These are phyloP conservation scores for Drosophila austrosaltans DNA, from an alignment of 2,888 invertebrate genomes.

Conservation along the genomic window DNA sequence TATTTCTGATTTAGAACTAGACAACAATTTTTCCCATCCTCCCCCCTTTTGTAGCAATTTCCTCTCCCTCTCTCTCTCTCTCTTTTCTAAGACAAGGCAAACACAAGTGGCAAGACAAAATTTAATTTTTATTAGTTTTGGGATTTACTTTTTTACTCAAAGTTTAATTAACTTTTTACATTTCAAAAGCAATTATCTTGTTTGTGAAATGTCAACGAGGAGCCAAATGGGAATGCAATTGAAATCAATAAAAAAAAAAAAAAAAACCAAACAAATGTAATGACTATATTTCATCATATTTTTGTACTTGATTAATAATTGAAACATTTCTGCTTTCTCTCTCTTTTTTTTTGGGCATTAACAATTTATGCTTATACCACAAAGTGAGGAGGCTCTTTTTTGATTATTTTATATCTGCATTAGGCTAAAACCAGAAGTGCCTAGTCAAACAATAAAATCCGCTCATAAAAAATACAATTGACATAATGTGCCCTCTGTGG, in stretches of 20 bases:
- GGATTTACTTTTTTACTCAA: conserved; percentile 40
- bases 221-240: conserved; percentile 29
- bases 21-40: too few species aligned
- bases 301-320: not conserved
- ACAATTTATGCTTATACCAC: not conserved
- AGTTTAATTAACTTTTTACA: conserved; percentile 60
- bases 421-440: conserved; percentile 9
- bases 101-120: conserved; percentile 3
- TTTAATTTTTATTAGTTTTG: conserved; percentile 61
- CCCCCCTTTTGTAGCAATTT: too few species aligned
- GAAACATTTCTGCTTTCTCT: not conserved
- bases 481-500: conserved; percentile 30
- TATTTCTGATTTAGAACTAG: not conserved
- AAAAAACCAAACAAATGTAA: too few species aligned
- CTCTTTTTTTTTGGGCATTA: not conserved
- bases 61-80: too few species aligned
- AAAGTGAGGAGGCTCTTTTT: not conserved
- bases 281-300: conserved; percentile 4
- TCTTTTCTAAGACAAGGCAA: not conserved
- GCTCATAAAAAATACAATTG: conserved; percentile 32
- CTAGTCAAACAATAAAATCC: conserved; percentile 12
- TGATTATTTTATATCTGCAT: conserved; percentile 7
- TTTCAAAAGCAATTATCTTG: conserved; percentile 9
- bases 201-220: conserved; percentile 32
- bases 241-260: not conserved